Percentiles rank a stretch among this genome's conserved stretches.
These are phyloP conservation scores for Drosophila navojoa DNA, from an alignment of 1,140 invertebrate genomes.

Conservation along the genomic window DNA sequence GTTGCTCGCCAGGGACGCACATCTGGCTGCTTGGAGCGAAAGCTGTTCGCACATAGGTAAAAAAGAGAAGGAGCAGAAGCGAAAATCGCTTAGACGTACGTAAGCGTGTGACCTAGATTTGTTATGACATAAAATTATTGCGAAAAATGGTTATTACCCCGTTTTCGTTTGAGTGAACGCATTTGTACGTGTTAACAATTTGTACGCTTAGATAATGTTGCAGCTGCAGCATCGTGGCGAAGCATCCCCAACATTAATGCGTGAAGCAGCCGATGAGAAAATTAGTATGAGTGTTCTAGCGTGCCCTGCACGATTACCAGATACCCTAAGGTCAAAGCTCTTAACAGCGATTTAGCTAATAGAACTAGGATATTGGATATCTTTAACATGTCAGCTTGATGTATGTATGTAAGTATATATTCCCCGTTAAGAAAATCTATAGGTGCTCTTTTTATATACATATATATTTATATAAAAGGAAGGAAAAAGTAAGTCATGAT, in stretches of 20 bases:
- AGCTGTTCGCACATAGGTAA: conserved; percentile 31
- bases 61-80: conserved; percentile 8
- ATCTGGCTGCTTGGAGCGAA: neutral
- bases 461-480: neutral
- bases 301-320: no score
- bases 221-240: conserved; percentile 27
- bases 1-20: neutral
- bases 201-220: conserved; percentile 81
- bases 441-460: neutral
- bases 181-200: conserved; percentile 83
- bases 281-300: no score
- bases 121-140: conserved; percentile 83
- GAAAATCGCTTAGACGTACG: conserved; percentile 46
- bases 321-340: no score
- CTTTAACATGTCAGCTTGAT: neutral
- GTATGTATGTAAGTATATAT: neutral
- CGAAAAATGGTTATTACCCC: conserved; percentile 83
- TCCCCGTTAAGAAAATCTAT: no score
- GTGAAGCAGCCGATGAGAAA: conserved; percentile 10
- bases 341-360: no score
- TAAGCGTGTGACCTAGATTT: conserved; percentile 73
- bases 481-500: conserved; percentile 52
- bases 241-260: conserved; percentile 12
- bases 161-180: conserved; percentile 83
- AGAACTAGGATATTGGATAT: no score